A percentile compares a stretch with the other conserved stretches of the same genome.
Conservation (phyloP, 1,140 invertebrate species). For the Drosophila bipectinata region DNA sequence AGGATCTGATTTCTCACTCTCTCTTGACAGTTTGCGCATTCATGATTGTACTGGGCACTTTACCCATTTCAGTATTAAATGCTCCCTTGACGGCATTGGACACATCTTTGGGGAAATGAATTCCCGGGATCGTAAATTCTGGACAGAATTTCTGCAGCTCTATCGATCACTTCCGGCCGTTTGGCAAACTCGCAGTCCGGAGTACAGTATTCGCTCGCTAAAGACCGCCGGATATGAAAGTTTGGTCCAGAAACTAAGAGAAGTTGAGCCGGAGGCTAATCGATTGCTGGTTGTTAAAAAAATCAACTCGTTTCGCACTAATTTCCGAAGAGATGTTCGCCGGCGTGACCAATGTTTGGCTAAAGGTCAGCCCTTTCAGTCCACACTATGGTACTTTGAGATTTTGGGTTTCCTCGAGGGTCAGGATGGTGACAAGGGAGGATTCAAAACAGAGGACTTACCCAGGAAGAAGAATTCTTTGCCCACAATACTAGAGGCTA, state of each 20-base stretch:
- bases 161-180: constrained; percentile 73
- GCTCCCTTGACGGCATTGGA: neutral
- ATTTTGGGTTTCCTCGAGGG: constrained; percentile 61
- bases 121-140: constrained; percentile 52
- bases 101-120: constrained; percentile 29
- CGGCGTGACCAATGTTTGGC: constrained; percentile 19
- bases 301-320: constrained; percentile 79
- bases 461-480: neutral
- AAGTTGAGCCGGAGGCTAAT: constrained; percentile 71
- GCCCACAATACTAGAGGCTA: neutral
- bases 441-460: neutral
- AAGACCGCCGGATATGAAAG: constrained; percentile 60
- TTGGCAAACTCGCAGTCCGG: constrained; percentile 72
- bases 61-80: constrained; percentile 29
- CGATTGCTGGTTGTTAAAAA: constrained; percentile 70
- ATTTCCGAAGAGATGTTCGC: constrained; percentile 71
- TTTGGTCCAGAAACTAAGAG: constrained; percentile 64
- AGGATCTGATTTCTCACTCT: neutral
- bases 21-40: constrained; percentile 52
- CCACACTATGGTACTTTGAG: constrained; percentile 76
- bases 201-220: constrained; percentile 61
- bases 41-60: constrained; percentile 45
- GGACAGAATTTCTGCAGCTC: constrained; percentile 74
- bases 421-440: constrained; percentile 27
- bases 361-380: constrained; percentile 41